phyloP scores from a whole-genome alignment of 64 coral and sea anemone genomes.

The Montipora cactus region DNA sequence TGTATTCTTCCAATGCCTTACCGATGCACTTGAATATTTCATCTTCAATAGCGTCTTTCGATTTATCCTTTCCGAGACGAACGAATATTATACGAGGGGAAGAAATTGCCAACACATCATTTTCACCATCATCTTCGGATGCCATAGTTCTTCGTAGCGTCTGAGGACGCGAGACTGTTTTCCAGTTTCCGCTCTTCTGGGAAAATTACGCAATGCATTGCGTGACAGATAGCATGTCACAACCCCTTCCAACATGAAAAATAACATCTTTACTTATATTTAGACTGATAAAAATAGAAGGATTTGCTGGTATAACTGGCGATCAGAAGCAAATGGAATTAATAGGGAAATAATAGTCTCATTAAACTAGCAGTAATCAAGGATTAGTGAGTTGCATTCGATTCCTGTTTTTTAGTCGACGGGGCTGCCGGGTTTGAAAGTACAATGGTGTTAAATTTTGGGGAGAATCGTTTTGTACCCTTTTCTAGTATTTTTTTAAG shows the following conservation, averaged over 20 bases:
- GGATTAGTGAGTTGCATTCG: too few species aligned
- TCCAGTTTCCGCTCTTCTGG: not conserved
- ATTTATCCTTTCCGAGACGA: conserved; percentile 85
- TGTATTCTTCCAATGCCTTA: conserved; percentile 59
- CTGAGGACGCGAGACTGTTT: not conserved
- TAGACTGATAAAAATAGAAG: not conserved
- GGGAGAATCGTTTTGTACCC: too few species aligned
- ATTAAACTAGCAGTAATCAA: too few species aligned
- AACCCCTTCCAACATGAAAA: too few species aligned
- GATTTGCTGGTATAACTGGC: too few species aligned
- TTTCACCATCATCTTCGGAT: conserved; percentile 47
- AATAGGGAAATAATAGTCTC: too few species aligned
- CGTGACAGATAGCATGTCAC: not conserved
- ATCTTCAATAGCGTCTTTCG: conserved; percentile 87
- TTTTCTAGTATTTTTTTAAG: too few species aligned
- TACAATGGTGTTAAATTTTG: too few species aligned
- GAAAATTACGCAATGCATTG: not conserved
- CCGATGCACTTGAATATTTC: conserved; percentile 84
- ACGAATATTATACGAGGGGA: conserved; percentile 80
- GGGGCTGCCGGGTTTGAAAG: too few species aligned
- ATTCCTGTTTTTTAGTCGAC: too few species aligned
- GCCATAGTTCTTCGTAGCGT: conserved; percentile 61
- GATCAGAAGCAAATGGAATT: too few species aligned
- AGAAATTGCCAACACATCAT: conserved; percentile 6
- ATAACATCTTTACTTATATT: too few species aligned